Conservation (phyloP, 1,140 invertebrate species). For the Calycopis cecrops region DNA sequence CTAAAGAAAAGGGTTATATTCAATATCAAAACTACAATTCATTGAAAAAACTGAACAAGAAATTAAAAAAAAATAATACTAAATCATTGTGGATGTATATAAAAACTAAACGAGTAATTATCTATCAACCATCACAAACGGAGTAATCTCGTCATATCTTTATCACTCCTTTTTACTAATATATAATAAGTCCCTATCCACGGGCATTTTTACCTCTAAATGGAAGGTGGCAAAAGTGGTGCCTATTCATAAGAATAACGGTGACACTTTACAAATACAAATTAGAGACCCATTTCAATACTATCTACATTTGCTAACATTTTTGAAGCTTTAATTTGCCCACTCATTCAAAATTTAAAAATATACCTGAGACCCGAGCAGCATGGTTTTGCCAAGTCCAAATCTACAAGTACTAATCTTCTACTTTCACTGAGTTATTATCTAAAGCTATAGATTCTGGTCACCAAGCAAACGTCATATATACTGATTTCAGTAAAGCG, state of each 20-base stretch:
- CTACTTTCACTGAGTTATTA: constrained; percentile 19
- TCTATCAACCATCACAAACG: no score
- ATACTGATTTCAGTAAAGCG: constrained; percentile 29
- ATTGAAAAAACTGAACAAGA: no score
- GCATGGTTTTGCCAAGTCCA: constrained; percentile 29
- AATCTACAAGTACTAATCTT: constrained; percentile 24
- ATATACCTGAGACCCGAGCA: constrained; percentile 18
- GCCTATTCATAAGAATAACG: constrained; percentile 27
- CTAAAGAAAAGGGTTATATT: no score
- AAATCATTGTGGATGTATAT: no score
- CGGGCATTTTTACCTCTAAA: constrained; percentile 22
- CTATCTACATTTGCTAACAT: constrained; percentile 27
- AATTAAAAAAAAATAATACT: no score
- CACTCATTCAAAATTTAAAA: constrained; percentile 21
- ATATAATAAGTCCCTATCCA: constrained; percentile 26
- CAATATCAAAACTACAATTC: no score
- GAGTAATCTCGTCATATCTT: no score
- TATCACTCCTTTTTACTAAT: constrained; percentile 19
- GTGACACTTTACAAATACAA: constrained; percentile 18
- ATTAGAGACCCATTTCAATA: constrained; percentile 35
- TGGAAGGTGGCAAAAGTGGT: constrained; percentile 31
- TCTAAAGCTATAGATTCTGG: constrained; percentile 16
- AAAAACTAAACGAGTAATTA: no score
- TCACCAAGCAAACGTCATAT: constrained; percentile 25
- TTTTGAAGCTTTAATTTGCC: constrained; percentile 29